Base-by-base conservation (phyloP, 1,140 invertebrate genomes). In the Hycleus phaleratus region DNA sequence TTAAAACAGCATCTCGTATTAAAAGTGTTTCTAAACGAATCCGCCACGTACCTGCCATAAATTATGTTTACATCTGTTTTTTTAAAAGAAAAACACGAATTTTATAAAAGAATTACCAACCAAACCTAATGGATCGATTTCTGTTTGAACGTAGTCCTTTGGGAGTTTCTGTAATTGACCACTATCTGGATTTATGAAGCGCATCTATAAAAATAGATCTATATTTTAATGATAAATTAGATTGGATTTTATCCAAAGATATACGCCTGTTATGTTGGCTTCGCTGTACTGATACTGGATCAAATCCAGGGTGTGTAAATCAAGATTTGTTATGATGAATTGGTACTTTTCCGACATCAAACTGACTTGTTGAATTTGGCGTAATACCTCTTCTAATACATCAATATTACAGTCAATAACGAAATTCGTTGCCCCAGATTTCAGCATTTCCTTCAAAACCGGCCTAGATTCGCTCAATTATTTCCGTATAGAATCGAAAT, bases 231-330 rank as follows among this genome's bases (percentile, higher is more conserved):
- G 4, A 32, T 32, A 32, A 32, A 32, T 32, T 7, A 7, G 32
- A 7, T 32, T 7, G 32, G 32, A 7, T 5, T 7, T 32, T 32
- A 32, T 32, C 7, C 7, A 47, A 26, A 26, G 18, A 12, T 24
- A 57, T 55, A 68, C 72, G 2, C 83, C 87, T 25, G 90, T 91
- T 43, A 93, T 89, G 68, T 93, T 93, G 0, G 87, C 84, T 12
- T 88, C 88, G 3, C 84, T 85, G 69, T 90, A 87, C 71, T 88
- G 85, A 71, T 83, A 93, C 26, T 88, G 85, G 45, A 86, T 83
- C 58, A 91, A 73, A 68, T 93, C 83, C 7, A 93, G 77, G 1
- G 85, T 86, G 63, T 93, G 88, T 44, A 92, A 77, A 73, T 93
- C 90, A 75, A 89, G 73, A 54, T 83, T 83, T 54, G 86, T 90